phyloP scores from a whole-genome alignment of 2,113 vertebrate genomes.

The Tonatia bakeri region DNA sequence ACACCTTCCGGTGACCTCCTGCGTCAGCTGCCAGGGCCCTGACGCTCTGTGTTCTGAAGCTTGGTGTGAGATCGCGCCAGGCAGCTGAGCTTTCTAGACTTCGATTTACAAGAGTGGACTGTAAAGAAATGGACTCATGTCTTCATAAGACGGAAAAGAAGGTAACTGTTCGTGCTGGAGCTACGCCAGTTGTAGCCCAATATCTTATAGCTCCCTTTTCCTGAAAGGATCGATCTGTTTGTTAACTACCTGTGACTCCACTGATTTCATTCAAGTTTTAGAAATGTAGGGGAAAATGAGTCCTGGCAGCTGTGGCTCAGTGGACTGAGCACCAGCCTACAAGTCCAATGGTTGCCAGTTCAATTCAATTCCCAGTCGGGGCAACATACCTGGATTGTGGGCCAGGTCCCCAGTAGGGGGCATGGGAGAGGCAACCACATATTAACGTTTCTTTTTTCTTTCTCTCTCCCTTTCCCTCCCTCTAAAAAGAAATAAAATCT shows the following conservation, averaged over 20 bases:
- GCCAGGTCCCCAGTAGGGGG: too few species aligned
- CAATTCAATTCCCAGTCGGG: too few species aligned
- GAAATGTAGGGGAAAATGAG: too few species aligned
- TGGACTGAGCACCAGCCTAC: too few species aligned
- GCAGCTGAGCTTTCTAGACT: neutral
- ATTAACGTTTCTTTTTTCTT: too few species aligned
- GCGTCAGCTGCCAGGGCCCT: accelerated
- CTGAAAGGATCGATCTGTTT: neutral
- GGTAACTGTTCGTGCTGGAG: neutral
- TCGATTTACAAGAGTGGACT: neutral
- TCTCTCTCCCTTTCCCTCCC: too few species aligned
- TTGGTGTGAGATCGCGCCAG: neutral
- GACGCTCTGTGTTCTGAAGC: neutral
- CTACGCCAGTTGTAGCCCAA: neutral
- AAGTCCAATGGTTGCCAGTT: too few species aligned
- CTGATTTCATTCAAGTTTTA: neutral
- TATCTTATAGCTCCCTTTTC: neutral
- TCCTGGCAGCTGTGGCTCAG: too few species aligned
- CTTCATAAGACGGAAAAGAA: neutral
- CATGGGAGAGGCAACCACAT: too few species aligned
- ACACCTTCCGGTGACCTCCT: neutral
- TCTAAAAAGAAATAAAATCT: too few species aligned
- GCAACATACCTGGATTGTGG: too few species aligned
- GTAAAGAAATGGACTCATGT: neutral
- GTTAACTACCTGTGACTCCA: neutral